Percentiles rank a stretch among this genome's conserved stretches.
These are phyloP conservation scores for Oenanthe oenanthe DNA, from an alignment of 2,113 vertebrate genomes.

Conservation along the genomic window DNA sequence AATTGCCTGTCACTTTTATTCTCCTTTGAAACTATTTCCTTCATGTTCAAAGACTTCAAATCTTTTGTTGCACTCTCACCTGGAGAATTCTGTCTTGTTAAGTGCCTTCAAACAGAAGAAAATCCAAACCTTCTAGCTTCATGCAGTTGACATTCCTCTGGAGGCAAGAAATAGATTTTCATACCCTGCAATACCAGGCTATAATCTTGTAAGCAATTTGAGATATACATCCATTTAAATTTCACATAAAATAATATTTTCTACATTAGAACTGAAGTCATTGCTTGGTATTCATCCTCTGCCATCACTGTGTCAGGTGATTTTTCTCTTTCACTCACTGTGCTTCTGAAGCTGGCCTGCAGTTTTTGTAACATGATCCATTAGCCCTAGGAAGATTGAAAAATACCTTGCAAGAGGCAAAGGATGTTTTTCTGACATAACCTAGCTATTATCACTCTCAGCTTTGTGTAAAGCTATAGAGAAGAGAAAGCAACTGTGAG, in stretches of 20 bases:
- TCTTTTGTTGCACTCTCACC: not conserved
- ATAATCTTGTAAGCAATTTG: not conserved
- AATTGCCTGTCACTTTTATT: not conserved
- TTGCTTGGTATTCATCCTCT: not conserved
- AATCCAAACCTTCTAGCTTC: not conserved
- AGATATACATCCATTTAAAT: not conserved
- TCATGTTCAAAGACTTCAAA: not conserved
- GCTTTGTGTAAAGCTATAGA: not conserved
- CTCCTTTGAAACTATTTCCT: not conserved
- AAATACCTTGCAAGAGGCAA: not conserved
- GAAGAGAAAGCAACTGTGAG: not conserved
- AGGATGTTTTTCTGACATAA: not conserved
- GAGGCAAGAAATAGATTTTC: not conserved
- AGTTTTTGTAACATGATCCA: not conserved
- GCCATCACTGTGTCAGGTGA: not conserved
- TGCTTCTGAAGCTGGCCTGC: not conserved
- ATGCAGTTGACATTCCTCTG: not conserved
- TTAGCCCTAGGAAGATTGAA: not conserved
- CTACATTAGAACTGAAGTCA: not conserved
- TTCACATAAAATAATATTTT: not conserved
- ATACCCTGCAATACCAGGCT: not conserved
- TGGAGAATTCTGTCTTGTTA: not conserved
- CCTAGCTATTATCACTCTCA: not conserved
- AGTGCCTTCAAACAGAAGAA: not conserved
- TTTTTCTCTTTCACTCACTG: not conserved